Base-by-base conservation (phyloP, 2,113 vertebrate species). In the Gymnogyps californianus region DNA sequence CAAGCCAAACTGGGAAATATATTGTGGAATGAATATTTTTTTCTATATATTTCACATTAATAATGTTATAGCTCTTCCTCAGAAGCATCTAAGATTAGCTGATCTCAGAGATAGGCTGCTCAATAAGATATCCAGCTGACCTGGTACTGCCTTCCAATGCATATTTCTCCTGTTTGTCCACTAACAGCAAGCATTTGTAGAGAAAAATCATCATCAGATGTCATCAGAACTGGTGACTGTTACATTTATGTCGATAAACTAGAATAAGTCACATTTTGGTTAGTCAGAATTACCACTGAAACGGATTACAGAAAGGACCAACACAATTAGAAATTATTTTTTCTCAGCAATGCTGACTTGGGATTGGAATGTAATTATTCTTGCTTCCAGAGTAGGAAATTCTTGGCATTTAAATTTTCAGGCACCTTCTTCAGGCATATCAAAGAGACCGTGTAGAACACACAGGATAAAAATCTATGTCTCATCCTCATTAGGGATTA, bases 121-220 rank as follows among this genome's bases (percentile, higher is more conserved):
- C 38, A 67, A 1, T 21, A 54, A 59, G 24, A 34, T 20, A 21
- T 21, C 11, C 0, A 0, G 11, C 29, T 36, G 16, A 69, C 9
- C 12, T 65, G 9, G 9, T 62, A 13, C 13, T 75, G 34, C 46
- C 32, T 82, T 75, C 51, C 46, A 66, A 34, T 10, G 32, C 15
- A 13, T 22, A 31, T 38, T 7, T 40, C 32, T 79, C 32, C 31
- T 62, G 4, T 67, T 70, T 66, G 25, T n/a, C 19, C 8, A 8
- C 42, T 31, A 65, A 18, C 54, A 82, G 7, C 13, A 62, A 69
- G 40, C 2, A 69, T 46, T 71, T 89, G 20, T 51, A 55, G 12
- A 65, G 29, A 76, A 87, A 87, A 78, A 24, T 62, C 9, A 25
- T 66, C 4, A 54, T 15, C 14, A 34, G 36, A 10, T 71, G 55